Base-by-base conservation (phyloP, 2,797 vertebrate species). In the Hydrocynus forskahlii region DNA sequence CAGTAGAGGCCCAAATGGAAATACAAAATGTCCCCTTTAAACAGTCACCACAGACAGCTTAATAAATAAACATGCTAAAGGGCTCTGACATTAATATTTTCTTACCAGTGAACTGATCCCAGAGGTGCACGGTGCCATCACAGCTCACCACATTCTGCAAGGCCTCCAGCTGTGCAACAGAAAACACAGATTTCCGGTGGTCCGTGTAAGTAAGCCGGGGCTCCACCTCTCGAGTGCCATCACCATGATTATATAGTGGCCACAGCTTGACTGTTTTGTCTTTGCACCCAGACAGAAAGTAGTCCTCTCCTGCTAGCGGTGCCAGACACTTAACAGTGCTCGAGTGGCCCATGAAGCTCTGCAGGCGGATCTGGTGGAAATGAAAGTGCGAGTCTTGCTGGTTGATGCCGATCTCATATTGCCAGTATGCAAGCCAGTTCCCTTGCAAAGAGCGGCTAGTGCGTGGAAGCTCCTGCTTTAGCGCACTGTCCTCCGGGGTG, bases 391-490 rank as follows among this genome's bases (percentile, higher is more conserved):
- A 93, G 10, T 99, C 97, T 2, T 98, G 97, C 85, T 97, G 97
- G 90, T 95, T 99, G 43, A 99, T 95, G 0, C 98, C 97, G 0
- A 99, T 98, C 92, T 99, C 98, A 0, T 99, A 97, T 87, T 99
- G 98, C 98, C 98, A 99, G 88, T 99, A 98, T 0, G 98, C 98
- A 89, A 99, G 90, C 98, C 98, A 99, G 94, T 99, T 99, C 59
- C 98, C 98, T 48, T 96, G 97, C 64, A 99, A 92, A 68, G 95
- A 93, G 5, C 97, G 96, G 40, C 93, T 87, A 7, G 96, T 97
- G 85, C 95, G 96, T 0, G 95, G 95, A n/a, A 99, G 95, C 29
- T 99, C 97, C 35, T 96, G 96, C 90, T 98, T 99, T 82, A 99
- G 93, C 0, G 94, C 88, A 0, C 95, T 95, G 84, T 97, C 97